Percentiles rank a stretch among this genome's conserved stretches.
Evolutionary conservation across 2,888 invertebrate species (phyloP).

Genomic region (Sturmia bella): DNA sequence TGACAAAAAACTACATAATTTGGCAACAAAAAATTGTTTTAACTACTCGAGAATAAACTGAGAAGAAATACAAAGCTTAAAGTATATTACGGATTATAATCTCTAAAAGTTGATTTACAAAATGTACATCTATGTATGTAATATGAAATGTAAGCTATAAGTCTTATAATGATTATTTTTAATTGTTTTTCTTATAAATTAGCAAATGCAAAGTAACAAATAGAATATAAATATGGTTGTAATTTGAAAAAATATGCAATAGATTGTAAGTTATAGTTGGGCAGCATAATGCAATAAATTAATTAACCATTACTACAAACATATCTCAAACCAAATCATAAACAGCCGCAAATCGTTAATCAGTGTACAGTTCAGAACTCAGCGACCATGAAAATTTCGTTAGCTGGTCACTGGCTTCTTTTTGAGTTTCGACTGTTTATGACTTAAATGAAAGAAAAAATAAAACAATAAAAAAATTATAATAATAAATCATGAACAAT

Average conservation of each 20-base stretch:
- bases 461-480: constrained; percentile 20
- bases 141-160: constrained; percentile 40
- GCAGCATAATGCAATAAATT: constrained; percentile 32
- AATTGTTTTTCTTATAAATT: constrained; percentile 21
- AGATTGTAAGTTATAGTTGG: constrained; percentile 10
- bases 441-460: no score
- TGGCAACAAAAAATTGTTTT: constrained; percentile 15
- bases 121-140: constrained; percentile 9
- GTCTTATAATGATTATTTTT: constrained; percentile 33
- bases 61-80: constrained; percentile 11
- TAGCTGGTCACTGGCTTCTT: no score
- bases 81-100: constrained; percentile 13
- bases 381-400: no score
- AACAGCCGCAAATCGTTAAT: no score
- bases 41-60: constrained; percentile 19
- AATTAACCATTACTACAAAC: constrained; percentile 45
- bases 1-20: constrained; percentile 23
- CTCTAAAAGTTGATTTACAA: background rate
- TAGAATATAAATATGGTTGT: constrained; percentile 5
- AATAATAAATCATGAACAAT: constrained; percentile 34
- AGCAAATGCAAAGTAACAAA: constrained; percentile 46
- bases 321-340: no score
- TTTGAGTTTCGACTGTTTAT: no score
- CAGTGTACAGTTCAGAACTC: no score
- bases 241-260: constrained; percentile 7